Percentiles rank a stretch among this genome's conserved stretches.
phyloP scores from a whole-genome alignment of 2,113 vertebrate species.

The Toxotes chatareus region DNA sequence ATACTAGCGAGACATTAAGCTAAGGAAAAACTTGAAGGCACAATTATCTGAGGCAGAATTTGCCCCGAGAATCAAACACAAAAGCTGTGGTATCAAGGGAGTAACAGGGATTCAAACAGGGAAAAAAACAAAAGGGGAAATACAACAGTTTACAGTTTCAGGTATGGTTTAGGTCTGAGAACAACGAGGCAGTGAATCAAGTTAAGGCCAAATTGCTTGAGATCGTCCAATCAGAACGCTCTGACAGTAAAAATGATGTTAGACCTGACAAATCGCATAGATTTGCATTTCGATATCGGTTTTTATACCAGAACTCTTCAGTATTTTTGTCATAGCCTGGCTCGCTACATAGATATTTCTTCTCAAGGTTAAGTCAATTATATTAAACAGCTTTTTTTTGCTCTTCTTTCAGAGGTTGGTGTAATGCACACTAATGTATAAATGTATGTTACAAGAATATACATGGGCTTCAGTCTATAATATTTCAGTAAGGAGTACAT shows the following conservation, averaged over 20 bases:
- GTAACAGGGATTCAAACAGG: constrained; percentile 34
- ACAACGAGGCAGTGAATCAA: constrained; percentile 82
- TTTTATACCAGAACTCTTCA: constrained; percentile 59
- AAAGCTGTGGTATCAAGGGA: constrained; percentile 56
- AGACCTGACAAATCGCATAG: constrained; percentile 69
- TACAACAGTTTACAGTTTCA: constrained; percentile 53
- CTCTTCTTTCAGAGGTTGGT: constrained; percentile 76
- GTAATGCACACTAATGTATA: constrained; percentile 85
- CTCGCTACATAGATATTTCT: constrained; percentile 67
- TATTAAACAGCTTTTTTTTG: constrained; percentile 78
- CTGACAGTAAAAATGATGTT: constrained; percentile 66
- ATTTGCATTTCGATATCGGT: constrained; percentile 63
- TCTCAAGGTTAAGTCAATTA: constrained; percentile 77
- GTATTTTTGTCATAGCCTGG: constrained; percentile 65
- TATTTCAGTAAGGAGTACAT: constrained; percentile 82
- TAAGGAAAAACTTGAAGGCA: constrained; percentile 83
- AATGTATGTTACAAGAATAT: constrained; percentile 87
- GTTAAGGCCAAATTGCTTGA: constrained; percentile 80
- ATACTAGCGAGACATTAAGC: constrained; percentile 65
- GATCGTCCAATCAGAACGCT: constrained; percentile 64
- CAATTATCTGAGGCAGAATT: constrained; percentile 75
- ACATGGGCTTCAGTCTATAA: constrained; percentile 81
- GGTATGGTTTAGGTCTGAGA: constrained; percentile 62
- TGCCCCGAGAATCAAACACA: constrained; percentile 63
- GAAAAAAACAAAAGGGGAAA: constrained; percentile 31